Evolutionary conservation across 2,888 invertebrate genomes (phyloP), one percentile per base, ranked within the genome.

Genomic region (Agrochola circellaris): DNA sequence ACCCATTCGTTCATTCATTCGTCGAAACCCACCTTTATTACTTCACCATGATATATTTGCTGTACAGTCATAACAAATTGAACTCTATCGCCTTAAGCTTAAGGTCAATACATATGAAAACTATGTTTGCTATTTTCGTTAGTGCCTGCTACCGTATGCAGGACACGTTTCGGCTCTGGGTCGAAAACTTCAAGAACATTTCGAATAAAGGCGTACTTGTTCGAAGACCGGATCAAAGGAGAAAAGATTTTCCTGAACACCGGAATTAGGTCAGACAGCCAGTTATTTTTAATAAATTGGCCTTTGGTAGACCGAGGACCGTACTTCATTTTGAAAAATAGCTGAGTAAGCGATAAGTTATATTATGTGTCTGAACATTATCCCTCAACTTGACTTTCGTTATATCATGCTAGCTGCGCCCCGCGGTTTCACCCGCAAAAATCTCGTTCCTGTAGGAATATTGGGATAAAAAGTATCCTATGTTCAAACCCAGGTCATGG

Each of bases 131-230:
- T 75, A 42, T 66, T 84, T 84, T 77, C 67, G 78, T 84, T 78
- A 77, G 75, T 67, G 56, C 69, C 71, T 67, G 68, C 58, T 81
- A 76, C 23, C 62, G 65, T 68, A 89, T 82, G 72, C 88, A 79
- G 74, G 82, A 60, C 89, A 89, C 88, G 88, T 89, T 77, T 84
- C 64, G 65, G 69, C 72, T 62, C 62, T 82, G 82, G 89, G 78
- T 75, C 75, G 79, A 72, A 73, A 82, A 81, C 80, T 87, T 82
- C 77, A 77, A 75, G 78, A 84, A 84, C 68, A 82, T 86, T 87
- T 87, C 67, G 80, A 77, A 84, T 74, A 86, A 83, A 84, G 65
- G 76, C 74, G n/a, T 77, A 77, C 82, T 84, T 86, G 69, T 78
- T 68, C 75, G 60, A 79, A 83, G 76, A 87, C 84, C 82, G 73